Evolutionary conservation across 2,113 vertebrate genomes (phyloP).

Genomic region (Oreochromis niloticus): DNA sequence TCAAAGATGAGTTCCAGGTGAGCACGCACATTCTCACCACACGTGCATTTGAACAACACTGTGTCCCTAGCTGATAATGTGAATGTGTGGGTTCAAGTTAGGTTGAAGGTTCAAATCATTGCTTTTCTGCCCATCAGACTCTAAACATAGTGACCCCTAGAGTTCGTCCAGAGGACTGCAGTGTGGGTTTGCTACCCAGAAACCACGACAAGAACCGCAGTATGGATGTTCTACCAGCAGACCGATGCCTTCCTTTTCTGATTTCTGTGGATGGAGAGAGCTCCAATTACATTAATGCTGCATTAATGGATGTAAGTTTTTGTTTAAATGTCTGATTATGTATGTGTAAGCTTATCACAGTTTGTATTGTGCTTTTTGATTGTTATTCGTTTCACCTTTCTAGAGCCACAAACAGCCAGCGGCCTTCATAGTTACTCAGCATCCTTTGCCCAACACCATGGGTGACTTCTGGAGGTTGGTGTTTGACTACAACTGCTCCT

Average conservation of each 20-base stretch:
- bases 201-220: slow-evolving; percentile 97
- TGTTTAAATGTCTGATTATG: neutral
- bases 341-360: neutral
- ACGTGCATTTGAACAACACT: neutral
- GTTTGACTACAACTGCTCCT: slow-evolving; percentile 98
- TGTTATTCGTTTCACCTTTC: neutral
- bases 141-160: slow-evolving; percentile 96
- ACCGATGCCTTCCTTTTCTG: slow-evolving; percentile 95
- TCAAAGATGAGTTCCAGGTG: slow-evolving; percentile 99
- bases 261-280: slow-evolving; percentile 95
- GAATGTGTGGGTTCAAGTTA: neutral
- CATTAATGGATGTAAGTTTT: slow-evolving; percentile 90
- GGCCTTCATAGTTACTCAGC: slow-evolving; percentile 96
- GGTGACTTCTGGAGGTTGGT: slow-evolving; percentile 98
- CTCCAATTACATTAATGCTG: slow-evolving; percentile 96
- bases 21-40: neutral
- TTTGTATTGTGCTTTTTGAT: neutral
- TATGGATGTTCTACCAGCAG: slow-evolving; percentile 90
- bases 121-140: slow-evolving; percentile 70
- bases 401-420: slow-evolving; percentile 99
- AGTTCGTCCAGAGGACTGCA: slow-evolving; percentile 93
- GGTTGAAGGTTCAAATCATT: neutral
- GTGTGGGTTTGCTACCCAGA: slow-evolving; percentile 89
- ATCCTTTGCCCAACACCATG: slow-evolving; percentile 94
- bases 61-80: neutral